Conservation (phyloP, 2,888 invertebrate genomes). For the Phyllotreta striolata region DNA sequence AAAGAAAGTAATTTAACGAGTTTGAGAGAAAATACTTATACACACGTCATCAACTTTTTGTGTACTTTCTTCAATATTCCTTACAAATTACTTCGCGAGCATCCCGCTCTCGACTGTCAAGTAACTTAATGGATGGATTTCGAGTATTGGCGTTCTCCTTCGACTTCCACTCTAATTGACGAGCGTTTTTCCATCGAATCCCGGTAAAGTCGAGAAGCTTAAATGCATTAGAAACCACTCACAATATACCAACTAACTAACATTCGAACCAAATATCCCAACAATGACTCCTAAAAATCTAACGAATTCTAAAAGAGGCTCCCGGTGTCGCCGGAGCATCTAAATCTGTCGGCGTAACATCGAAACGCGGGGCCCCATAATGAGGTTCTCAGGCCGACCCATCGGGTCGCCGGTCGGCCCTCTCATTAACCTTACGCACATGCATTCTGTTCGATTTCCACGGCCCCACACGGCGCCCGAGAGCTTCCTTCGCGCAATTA, state of each 20-base stretch:
- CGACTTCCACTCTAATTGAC: neutral
- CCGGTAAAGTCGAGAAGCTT: neutral
- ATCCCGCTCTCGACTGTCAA: constrained; percentile 45
- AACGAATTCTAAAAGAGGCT: constrained; percentile 9
- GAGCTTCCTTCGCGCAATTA: constrained; percentile 40
- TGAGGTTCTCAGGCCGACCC: constrained; percentile 48
- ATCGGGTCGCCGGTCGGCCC: constrained; percentile 45
- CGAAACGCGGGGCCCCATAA: constrained; percentile 53
- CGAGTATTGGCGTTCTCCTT: constrained; percentile 1
- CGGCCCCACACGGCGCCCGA: constrained; percentile 42
- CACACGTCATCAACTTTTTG: constrained; percentile 46
- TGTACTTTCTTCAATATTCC: constrained; percentile 49
- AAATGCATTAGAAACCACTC: neutral
- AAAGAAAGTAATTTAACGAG: constrained; percentile 33
- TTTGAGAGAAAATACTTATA: constrained; percentile 37
- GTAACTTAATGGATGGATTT: constrained; percentile 47
- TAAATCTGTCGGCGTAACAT: constrained; percentile 54
- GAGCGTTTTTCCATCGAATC: too few relatives aligned
- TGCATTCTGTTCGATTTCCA: constrained; percentile 41
- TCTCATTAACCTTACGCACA: constrained; percentile 49
- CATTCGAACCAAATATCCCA: neutral
- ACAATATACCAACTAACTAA: neutral
- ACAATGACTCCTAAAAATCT: neutral
- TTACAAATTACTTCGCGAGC: constrained; percentile 52
- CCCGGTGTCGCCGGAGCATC: constrained; percentile 27